These are phyloP conservation scores for Stramonita haemastoma DNA, from an alignment of 2,888 invertebrate species.

Conservation along the genomic window DNA sequence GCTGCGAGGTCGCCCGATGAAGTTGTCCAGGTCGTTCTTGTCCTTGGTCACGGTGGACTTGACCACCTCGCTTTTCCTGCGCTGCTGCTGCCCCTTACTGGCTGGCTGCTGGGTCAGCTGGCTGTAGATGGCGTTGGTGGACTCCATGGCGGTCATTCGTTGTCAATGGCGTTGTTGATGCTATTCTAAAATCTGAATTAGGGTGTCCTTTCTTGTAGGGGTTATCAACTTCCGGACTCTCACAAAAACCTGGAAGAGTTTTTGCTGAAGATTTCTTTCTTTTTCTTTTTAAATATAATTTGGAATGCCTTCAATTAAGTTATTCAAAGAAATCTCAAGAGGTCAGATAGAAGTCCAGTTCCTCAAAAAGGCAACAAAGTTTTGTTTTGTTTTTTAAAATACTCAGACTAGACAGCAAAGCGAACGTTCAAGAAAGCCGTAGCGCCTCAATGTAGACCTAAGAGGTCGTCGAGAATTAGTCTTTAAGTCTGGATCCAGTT, in stretches of 20 bases:
- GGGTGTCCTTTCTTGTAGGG: not conserved
- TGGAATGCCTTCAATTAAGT: not conserved
- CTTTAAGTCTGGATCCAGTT: constrained; percentile 31
- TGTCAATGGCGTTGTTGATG: not conserved
- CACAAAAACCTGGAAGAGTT: not conserved
- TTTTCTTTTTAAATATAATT: not conserved
- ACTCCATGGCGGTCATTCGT: not conserved
- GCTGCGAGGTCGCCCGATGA: constrained; percentile 12
- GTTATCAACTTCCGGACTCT: not conserved
- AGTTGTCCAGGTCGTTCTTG: constrained; percentile 24
- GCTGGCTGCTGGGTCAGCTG: not conserved
- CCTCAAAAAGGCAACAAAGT: not conserved
- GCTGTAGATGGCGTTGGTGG: not conserved
- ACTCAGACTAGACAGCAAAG: not conserved
- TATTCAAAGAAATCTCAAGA: not conserved
- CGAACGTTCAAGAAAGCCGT: constrained; percentile 28
- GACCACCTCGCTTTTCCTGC: not conserved
- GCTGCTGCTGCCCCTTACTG: not conserved
- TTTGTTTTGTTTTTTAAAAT: not conserved
- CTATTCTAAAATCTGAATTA: not conserved
- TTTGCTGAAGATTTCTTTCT: not conserved
- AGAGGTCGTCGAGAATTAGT: not conserved
- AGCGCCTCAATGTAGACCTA: not conserved
- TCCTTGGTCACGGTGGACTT: not conserved
- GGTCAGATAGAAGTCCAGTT: not conserved